Conservation (phyloP, 2,113 vertebrate species). For the Albula goreensis region DNA sequence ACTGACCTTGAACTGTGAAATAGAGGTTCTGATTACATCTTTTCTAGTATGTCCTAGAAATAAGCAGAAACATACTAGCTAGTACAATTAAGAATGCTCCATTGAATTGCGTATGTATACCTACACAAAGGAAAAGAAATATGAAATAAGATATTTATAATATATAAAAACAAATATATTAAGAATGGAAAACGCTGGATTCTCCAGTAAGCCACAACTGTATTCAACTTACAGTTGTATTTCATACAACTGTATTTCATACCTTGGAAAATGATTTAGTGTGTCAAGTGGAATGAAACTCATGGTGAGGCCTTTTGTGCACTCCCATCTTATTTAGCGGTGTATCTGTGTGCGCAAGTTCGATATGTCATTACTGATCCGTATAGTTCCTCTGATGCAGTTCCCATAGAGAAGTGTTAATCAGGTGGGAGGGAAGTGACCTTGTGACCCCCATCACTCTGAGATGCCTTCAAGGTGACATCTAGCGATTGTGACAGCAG, state of each 20-base stretch:
- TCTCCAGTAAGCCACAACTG: too few relatives aligned
- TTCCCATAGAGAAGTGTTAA: neutral
- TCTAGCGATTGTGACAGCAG: slow-evolving; percentile 6
- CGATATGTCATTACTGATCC: neutral
- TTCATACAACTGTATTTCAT: too few relatives aligned
- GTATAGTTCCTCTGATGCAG: neutral
- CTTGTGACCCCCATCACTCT: neutral
- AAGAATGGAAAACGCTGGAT: too few relatives aligned
- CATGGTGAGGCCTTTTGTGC: neutral
- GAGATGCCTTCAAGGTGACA: slow-evolving; percentile 16
- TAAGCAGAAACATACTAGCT: too few relatives aligned
- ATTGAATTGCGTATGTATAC: neutral
- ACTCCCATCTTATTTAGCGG: neutral
- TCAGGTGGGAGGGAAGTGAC: slow-evolving; percentile 6
- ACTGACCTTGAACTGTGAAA: too few relatives aligned
- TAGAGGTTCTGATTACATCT: too few relatives aligned
- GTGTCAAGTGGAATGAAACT: too few relatives aligned
- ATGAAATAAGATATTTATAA: neutral
- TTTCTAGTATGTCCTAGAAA: too few relatives aligned
- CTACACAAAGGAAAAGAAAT: neutral
- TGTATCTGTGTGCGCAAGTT: neutral
- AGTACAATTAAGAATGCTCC: too few relatives aligned
- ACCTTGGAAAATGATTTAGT: too few relatives aligned
- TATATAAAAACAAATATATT: neutral
- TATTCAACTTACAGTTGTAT: too few relatives aligned